Evolutionary conservation across 2,797 vertebrate species (phyloP).

Genomic region (Leptodactylus fallax): DNA sequence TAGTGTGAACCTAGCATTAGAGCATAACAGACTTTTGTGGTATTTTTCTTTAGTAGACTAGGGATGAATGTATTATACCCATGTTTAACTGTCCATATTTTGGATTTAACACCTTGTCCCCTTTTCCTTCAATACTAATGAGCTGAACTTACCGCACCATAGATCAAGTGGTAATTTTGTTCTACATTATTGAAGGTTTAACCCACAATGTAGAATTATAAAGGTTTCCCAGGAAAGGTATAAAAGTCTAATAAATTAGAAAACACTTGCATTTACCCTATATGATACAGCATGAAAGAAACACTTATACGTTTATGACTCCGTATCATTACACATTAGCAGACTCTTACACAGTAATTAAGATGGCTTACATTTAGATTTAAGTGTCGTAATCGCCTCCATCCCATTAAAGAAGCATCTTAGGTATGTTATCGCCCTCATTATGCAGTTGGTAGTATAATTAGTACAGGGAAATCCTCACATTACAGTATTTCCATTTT

Average conservation of each 20-base stretch:
- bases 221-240: not conserved
- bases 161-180: not conserved
- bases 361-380: not conserved
- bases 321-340: not conserved
- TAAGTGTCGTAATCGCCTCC: not conserved
- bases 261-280: not conserved
- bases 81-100: not conserved
- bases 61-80: not conserved
- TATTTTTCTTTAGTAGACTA: not conserved
- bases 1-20: no score
- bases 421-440: not conserved
- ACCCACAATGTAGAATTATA: not conserved
- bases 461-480: conserved; percentile 2
- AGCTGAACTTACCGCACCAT: not conserved
- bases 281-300: not conserved
- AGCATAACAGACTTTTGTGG: not conserved
- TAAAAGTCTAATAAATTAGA: not conserved
- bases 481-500: conserved; percentile 21
- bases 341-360: conserved; percentile 13
- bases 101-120: not conserved
- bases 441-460: not conserved
- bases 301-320: not conserved
- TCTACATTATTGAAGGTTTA: not conserved
- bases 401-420: not conserved
- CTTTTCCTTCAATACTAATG: not conserved